Evolutionary conservation across 1,140 invertebrate species (phyloP), one percentile per base, ranked within the genome.

Genomic region (Propsilocerus akamusi): DNA sequence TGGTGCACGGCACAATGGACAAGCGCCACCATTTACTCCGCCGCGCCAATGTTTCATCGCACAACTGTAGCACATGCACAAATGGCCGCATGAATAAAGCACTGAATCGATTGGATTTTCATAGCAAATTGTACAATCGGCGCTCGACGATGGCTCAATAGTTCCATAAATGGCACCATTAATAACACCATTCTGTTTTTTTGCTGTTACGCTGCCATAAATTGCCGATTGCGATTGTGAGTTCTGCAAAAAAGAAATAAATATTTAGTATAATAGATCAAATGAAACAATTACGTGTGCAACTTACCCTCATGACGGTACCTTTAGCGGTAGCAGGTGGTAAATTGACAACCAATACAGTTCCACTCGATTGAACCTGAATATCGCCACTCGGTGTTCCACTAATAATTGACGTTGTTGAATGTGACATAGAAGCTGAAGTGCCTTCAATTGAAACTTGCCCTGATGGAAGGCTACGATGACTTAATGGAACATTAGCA

Each of bases 11-110:
- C 94, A 98, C 17, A 98, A 80, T 0, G 94, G 94, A 67, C 94
- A 98, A 55, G 91, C 83, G 2, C 85, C 86, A 30, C 86, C 86
- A 1, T 86, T 86, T 57, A 86, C 86, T 17, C 85, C 83, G 22
- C 34, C 34, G 32, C 83, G 72, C 84, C 89, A 93, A 59, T 95
- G 88, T 56, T 92, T 83, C 12, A 86, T 75, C 2, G 92, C 92
- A 69, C 93, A 97, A n/a, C 87, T 73, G 60, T 90, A 97, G 64
- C 94, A 98, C 91, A 97, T 94, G 61, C 94, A 98, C 87, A 97
- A 94, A 70, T 97, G 93, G 30, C 94, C 93, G 65, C 94, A 98
- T 70, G 86, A 90, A 62, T 97, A 97, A 17, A 97, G 70, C 20
- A 95, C 93, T 56, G 86, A 85, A 66, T 97, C 88, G 46, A 95